Evolutionary conservation across 2,797 vertebrate species (phyloP).

Genomic region (Rhynchotus rufescens): DNA sequence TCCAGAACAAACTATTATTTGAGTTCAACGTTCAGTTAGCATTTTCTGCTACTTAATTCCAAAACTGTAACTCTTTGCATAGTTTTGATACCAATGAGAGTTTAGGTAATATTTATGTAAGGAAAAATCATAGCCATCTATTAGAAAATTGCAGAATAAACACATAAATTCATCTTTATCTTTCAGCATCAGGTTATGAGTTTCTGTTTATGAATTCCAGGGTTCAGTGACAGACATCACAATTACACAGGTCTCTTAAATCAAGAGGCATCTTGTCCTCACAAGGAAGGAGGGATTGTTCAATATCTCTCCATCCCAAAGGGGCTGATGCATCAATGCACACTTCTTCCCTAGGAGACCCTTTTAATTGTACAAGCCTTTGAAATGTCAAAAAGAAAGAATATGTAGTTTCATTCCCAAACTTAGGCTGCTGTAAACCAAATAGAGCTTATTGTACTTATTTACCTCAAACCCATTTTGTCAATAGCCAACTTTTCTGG

Average conservation of each 20-base stretch:
- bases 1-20: not conserved
- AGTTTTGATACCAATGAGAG: not conserved
- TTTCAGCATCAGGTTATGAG: not conserved
- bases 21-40: not conserved
- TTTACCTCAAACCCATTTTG: fast-evolving
- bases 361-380: not conserved
- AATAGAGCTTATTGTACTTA: fast-evolving
- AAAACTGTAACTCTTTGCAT: not conserved
- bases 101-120: not conserved
- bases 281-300: not conserved
- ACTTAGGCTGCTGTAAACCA: too few species aligned
- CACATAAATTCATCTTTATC: not conserved
- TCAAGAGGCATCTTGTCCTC: not conserved
- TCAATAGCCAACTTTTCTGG: not conserved
- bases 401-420: fast-evolving
- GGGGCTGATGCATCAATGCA: too few species aligned
- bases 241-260: not conserved
- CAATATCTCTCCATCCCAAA: not conserved
- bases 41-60: not conserved
- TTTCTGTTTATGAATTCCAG: not conserved
- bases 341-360: too few species aligned
- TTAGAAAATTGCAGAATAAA: not conserved
- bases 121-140: not conserved
- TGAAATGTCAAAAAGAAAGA: not conserved
- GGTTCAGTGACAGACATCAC: too few species aligned